phyloP scores from a whole-genome alignment of 2,113 vertebrate genomes.

The Boleophthalmus pectinirostris region DNA sequence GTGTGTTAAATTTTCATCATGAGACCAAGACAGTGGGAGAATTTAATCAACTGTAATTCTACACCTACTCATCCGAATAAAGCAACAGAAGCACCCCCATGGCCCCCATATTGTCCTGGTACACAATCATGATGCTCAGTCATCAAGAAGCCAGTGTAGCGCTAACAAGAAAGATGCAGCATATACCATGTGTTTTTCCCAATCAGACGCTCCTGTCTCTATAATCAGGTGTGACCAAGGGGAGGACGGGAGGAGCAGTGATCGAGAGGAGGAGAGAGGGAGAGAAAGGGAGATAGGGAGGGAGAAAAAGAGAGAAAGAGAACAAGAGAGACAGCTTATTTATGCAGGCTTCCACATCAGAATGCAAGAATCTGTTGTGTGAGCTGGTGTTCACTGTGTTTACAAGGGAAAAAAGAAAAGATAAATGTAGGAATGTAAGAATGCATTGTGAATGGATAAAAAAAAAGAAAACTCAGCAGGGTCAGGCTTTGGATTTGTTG shows the following conservation, averaged over 20 bases:
- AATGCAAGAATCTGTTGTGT: background rate
- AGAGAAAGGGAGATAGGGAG: background rate
- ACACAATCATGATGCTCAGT: conserved; percentile 2
- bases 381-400: background rate
- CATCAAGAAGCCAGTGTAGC: background rate
- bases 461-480: background rate
- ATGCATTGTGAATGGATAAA: background rate
- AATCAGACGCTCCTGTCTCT: background rate
- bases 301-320: no score
- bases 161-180: conserved; percentile 6
- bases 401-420: conserved; percentile 1
- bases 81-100: conserved; percentile 1
- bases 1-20: no score
- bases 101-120: background rate
- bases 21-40: background rate
- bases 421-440: background rate
- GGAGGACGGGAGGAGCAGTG: conserved; percentile 4
- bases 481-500: background rate
- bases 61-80: background rate
- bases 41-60: background rate
- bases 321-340: conserved; percentile 2
- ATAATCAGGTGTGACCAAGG: conserved; percentile 23
- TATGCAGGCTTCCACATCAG: background rate
- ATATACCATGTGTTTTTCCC: conserved; percentile 10
- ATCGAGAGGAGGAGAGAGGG: background rate